A percentile compares a stretch with the other conserved stretches of the same genome.
These are phyloP conservation scores for Stenotaenia linearis DNA, from an alignment of 2,888 invertebrate species.

Conservation along the genomic window DNA sequence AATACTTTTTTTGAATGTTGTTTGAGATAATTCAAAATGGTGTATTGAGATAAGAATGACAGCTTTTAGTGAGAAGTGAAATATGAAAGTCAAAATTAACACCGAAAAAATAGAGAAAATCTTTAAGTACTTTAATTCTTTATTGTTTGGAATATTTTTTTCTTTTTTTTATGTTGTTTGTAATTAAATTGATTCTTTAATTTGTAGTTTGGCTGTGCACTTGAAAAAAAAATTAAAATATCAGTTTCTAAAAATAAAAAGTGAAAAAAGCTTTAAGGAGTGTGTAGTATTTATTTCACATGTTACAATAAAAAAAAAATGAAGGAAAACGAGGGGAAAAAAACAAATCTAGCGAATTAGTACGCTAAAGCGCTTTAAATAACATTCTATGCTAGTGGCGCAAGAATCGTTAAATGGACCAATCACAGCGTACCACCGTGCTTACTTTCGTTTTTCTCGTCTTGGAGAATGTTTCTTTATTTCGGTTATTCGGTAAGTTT, in stretches of 20 bases:
- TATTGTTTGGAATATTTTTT: neutral
- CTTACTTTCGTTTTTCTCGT: no score
- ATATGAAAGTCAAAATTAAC: neutral
- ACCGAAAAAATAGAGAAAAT: neutral
- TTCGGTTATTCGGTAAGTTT: no score
- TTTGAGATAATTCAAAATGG: neutral
- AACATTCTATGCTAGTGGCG: no score
- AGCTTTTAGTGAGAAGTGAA: neutral
- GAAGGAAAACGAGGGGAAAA: no score
- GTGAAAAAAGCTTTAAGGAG: no score
- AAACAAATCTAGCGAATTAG: no score
- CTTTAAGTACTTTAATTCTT: neutral
- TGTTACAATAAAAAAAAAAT: no score
- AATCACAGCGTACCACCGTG: no score
- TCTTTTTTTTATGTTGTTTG: neutral
- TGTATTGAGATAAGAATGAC: neutral
- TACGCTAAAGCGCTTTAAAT: no score
- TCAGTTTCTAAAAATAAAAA: neutral
- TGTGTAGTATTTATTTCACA: no score
- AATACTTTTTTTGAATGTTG: neutral
- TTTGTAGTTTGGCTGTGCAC: constrained; percentile 19
- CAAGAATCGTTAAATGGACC: no score
- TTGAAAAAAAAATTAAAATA: neutral
- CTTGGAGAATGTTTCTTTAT: no score
- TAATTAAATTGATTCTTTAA: neutral